These are phyloP conservation scores for Pharmacophagus antenor DNA, from an alignment of 2,888 invertebrate species.

Conservation along the genomic window DNA sequence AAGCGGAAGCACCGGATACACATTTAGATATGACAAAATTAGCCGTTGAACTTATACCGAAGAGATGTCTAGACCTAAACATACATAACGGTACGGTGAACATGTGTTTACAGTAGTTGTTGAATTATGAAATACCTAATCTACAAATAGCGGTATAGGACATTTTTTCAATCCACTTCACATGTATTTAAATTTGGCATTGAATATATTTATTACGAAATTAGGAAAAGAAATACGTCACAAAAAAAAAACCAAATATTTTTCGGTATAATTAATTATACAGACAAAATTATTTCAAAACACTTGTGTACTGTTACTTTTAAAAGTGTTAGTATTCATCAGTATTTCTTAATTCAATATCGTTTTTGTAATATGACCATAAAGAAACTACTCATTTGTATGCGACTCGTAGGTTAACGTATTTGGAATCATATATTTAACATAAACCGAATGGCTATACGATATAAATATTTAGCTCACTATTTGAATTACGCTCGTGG, in stretches of 20 bases:
- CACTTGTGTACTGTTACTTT: neutral
- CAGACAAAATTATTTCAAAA: too few relatives aligned
- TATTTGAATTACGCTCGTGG: conserved; percentile 55
- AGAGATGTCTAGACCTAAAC: conserved; percentile 7
- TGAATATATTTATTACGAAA: too few relatives aligned
- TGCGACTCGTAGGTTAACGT: conserved; percentile 42
- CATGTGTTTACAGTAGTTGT: too few relatives aligned
- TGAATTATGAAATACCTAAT: too few relatives aligned
- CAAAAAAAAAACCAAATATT: too few relatives aligned
- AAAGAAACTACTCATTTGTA: conserved; percentile 32
- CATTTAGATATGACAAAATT: conserved; percentile 25
- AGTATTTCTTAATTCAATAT: conserved; percentile 13
- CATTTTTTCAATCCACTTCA: neutral
- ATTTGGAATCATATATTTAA: conserved; percentile 43
- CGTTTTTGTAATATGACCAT: conserved; percentile 21
- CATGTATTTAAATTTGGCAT: too few relatives aligned
- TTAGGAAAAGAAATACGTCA: neutral
- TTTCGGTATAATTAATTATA: too few relatives aligned
- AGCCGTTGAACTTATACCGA: conserved; percentile 9
- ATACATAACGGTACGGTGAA: too few relatives aligned
- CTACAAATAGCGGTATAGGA: conserved; percentile 4
- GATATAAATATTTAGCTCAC: conserved; percentile 60
- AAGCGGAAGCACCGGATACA: conserved; percentile 17
- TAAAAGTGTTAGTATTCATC: neutral
- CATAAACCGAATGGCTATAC: conserved; percentile 48